A percentile compares a stretch with the other conserved stretches of the same genome.
Conservation (phyloP, 2,113 vertebrate species). For the Neoarius graeffei region DNA sequence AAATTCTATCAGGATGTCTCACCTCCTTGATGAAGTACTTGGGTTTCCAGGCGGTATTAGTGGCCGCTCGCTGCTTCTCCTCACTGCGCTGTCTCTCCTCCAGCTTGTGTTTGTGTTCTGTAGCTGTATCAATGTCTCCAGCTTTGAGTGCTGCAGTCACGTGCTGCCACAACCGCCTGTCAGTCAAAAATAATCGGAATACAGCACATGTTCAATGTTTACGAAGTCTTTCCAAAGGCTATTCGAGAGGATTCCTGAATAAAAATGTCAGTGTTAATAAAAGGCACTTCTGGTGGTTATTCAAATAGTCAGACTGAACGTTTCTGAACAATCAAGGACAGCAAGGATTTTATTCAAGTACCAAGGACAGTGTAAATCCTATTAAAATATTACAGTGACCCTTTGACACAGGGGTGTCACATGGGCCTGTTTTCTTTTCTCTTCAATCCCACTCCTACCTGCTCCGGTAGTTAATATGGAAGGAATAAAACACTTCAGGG, state of each 20-base stretch:
- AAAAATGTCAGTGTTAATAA: background rate
- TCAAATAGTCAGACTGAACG: background rate
- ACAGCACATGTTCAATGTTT: background rate
- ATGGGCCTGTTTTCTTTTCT: background rate
- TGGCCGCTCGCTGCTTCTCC: conserved; percentile 74
- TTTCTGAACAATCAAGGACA: background rate
- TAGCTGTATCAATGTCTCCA: conserved; percentile 80
- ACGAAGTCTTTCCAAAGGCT: background rate
- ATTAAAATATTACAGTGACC: background rate
- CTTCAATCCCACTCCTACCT: background rate
- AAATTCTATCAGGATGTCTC: conserved; percentile 38
- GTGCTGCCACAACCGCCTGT: conserved; percentile 84
- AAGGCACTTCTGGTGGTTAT: background rate
- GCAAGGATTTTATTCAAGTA: background rate
- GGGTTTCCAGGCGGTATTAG: conserved; percentile 75
- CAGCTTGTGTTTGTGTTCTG: conserved; percentile 84
- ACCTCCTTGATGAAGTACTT: conserved; percentile 89
- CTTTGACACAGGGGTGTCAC: background rate
- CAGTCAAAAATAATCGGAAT: background rate
- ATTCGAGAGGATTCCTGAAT: background rate
- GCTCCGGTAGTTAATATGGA: background rate
- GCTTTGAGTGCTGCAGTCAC: conserved; percentile 81
- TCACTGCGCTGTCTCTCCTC: conserved; percentile 86
- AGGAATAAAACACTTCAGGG: no score
- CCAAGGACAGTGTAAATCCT: background rate